Conservation (phyloP, 2,113 vertebrate species). For the Anoura caudifer region DNA sequence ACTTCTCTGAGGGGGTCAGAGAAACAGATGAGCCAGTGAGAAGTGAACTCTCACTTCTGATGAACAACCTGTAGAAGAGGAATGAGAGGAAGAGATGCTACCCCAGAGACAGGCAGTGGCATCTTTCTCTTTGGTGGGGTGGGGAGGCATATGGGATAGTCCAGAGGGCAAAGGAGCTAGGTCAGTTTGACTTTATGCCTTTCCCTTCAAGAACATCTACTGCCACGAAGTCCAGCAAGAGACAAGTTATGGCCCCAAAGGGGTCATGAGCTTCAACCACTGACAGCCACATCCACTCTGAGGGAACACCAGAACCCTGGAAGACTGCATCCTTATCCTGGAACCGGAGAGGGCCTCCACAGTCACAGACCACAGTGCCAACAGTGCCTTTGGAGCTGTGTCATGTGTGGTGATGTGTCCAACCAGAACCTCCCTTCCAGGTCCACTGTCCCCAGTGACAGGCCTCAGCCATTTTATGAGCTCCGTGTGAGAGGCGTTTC, state of each 20-base stretch:
- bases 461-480: not conserved
- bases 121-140: not conserved
- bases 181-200: not conserved
- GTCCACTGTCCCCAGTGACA: not conserved
- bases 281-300: not conserved
- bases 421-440: not conserved
- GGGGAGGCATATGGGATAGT: not conserved
- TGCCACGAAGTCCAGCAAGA: not conserved
- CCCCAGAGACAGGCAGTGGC: not conserved
- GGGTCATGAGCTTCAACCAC: not conserved
- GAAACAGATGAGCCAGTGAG: not conserved
- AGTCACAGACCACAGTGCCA: not conserved
- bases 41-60: not conserved
- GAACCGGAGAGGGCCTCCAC: not conserved
- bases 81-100: not conserved
- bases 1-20: not conserved
- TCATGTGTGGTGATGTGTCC: accelerated
- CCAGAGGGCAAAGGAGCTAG: not conserved
- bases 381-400: not conserved
- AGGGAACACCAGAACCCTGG: not conserved
- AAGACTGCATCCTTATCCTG: not conserved
- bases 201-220: not conserved
- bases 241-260: not conserved
- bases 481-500: not conserved
- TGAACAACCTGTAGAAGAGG: not conserved